Conservation (phyloP, 2,113 vertebrate species). For the Rhabdornis inornatus region DNA sequence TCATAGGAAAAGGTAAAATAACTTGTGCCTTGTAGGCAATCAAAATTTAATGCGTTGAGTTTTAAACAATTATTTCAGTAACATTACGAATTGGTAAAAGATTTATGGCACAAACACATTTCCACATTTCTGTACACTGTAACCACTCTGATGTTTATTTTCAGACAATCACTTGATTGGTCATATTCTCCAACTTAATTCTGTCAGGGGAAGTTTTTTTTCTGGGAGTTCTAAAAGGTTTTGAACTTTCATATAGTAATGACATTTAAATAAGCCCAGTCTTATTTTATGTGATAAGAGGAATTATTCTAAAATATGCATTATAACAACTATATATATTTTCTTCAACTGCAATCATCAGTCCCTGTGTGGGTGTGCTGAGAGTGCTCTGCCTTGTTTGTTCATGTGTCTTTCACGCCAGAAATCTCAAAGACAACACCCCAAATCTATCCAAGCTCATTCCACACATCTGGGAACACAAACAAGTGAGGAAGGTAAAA, state of each 20-base stretch:
- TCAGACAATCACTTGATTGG: background rate
- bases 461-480: background rate
- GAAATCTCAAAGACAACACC: background rate
- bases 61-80: background rate
- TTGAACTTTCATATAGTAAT: background rate
- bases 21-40: background rate
- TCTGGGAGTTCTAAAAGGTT: background rate
- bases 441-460: background rate
- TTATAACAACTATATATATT: background rate
- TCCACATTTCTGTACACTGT: background rate
- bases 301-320: background rate
- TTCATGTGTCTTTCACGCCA: background rate
- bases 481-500: background rate
- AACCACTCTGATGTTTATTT: background rate
- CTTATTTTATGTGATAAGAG: background rate
- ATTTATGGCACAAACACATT: background rate
- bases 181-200: background rate
- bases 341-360: background rate
- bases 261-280: background rate
- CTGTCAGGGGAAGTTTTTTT: background rate
- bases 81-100: background rate
- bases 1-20: background rate
- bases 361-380: background rate
- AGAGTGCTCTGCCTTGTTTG: background rate
- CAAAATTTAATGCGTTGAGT: background rate